Evolutionary conservation across 2,888 invertebrate species (phyloP).

Genomic region (Yponomeuta malinellus): DNA sequence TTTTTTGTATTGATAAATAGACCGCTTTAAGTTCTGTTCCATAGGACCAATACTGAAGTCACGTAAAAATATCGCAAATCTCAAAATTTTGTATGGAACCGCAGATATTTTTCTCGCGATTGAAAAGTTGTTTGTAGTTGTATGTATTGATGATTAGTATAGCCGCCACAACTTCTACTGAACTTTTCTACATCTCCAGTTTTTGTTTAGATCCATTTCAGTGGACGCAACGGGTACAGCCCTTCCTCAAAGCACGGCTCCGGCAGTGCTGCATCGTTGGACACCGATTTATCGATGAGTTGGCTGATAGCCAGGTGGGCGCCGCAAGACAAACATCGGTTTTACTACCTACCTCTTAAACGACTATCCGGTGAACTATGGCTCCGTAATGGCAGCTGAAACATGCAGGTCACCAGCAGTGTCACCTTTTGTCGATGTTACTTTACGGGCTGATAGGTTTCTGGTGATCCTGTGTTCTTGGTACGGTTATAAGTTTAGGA

Average conservation of each 20-base stretch:
- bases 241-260: constrained; percentile 2
- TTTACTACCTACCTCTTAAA: background rate
- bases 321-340: constrained; percentile 4
- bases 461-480: no score
- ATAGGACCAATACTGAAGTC: no score
- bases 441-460: background rate
- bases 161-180: no score
- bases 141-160: no score
- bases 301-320: constrained; percentile 19
- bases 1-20: no score
- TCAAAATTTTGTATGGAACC: no score
- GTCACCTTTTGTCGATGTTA: background rate
- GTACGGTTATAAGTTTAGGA: background rate
- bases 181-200: no score
- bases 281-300: background rate
- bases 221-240: background rate
- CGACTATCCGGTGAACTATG: background rate
- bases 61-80: no score
- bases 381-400: background rate
- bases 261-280: background rate
- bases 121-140: no score
- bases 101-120: no score
- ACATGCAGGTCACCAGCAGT: background rate
- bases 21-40: no score
- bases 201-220: no score